Conservation (phyloP, 2,888 invertebrate species). For the Eucriotettix oculatus region DNA sequence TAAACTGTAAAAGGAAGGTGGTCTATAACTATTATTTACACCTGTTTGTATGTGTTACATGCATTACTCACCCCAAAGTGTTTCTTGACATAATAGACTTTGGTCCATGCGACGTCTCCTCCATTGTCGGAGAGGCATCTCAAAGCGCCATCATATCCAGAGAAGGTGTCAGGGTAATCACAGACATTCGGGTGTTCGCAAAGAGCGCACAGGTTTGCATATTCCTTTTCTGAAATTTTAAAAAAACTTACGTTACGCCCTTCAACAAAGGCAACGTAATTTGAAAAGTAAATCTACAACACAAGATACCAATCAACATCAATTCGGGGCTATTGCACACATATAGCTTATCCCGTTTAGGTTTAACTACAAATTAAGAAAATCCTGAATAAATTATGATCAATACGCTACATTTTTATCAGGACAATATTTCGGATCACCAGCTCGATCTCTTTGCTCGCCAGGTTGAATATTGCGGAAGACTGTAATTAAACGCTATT, state of each 20-base stretch:
- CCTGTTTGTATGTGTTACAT: too few species aligned
- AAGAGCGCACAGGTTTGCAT: conserved; percentile 58
- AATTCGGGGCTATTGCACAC: background rate
- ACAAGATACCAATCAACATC: background rate
- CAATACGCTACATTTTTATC: too few species aligned
- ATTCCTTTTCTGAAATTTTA: conserved; percentile 34
- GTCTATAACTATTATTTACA: too few species aligned
- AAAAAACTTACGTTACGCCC: background rate
- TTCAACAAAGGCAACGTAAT: background rate
- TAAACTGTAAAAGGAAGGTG: too few species aligned
- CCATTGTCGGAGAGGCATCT: conserved; percentile 63
- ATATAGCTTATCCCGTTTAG: background rate
- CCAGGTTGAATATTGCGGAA: too few species aligned
- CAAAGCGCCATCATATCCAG: conserved; percentile 76
- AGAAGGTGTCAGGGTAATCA: conserved; percentile 66
- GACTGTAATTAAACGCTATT: too few species aligned
- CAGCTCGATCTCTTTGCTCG: too few species aligned
- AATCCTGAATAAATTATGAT: too few species aligned
- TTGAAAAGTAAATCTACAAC: background rate
- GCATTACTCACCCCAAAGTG: conserved; percentile 52
- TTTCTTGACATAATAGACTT: conserved; percentile 59
- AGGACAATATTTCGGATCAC: too few species aligned
- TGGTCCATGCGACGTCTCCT: conserved; percentile 76
- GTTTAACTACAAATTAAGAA: too few species aligned
- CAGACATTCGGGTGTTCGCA: conserved; percentile 62